A percentile compares a stretch with the other conserved stretches of the same genome.
These are phyloP conservation scores for Leucozona laternaria DNA, from an alignment of 2,888 invertebrate genomes.

Conservation along the genomic window DNA sequence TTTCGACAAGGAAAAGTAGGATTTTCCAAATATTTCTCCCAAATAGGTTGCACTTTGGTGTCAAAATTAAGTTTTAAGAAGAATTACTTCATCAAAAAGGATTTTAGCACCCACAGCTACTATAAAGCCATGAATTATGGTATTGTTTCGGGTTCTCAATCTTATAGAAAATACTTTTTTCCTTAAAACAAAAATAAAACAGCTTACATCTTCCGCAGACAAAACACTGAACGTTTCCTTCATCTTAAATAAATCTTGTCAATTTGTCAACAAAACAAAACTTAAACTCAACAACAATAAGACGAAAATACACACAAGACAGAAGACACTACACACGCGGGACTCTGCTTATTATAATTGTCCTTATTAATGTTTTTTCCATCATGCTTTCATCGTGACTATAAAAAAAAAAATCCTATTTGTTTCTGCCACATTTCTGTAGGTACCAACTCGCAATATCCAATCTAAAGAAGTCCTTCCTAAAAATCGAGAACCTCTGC, in stretches of 20 bases:
- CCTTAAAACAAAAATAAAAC: not conserved
- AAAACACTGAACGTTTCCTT: not conserved
- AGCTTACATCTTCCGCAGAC: not conserved
- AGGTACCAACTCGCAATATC: not conserved
- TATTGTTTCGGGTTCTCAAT: not conserved
- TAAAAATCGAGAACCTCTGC: not conserved
- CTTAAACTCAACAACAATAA: constrained; percentile 5
- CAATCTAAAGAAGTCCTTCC: not conserved
- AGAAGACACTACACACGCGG: too few species aligned
- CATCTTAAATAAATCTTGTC: not conserved
- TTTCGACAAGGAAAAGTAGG: too few species aligned
- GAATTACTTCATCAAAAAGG: too few species aligned
- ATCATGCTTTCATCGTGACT: not conserved
- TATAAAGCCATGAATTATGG: not conserved
- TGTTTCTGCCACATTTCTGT: constrained; percentile 32
- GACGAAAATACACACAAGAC: not conserved
- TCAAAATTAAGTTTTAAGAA: too few species aligned
- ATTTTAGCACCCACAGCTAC: not conserved
- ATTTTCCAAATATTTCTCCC: too few species aligned
- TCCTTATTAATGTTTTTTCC: constrained; percentile 29
- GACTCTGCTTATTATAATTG: constrained; percentile 29
- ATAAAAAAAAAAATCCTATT: constrained; percentile 27
- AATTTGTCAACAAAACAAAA: constrained; percentile 42
- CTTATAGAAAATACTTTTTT: not conserved
- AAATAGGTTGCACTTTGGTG: too few species aligned